Evolutionary conservation across 2,113 vertebrate genomes (phyloP).

Genomic region (Puntigrus tetrazona): DNA sequence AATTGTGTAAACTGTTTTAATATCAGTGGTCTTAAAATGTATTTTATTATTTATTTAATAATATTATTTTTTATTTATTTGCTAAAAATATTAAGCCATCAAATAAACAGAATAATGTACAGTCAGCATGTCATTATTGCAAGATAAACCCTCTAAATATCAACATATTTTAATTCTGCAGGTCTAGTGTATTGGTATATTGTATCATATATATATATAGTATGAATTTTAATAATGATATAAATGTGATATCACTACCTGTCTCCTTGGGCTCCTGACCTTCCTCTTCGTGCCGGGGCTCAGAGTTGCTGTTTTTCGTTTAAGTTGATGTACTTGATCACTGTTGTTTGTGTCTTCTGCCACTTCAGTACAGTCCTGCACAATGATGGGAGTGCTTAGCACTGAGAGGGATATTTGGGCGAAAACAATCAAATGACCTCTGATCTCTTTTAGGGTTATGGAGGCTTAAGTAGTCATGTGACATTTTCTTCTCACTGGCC

Average conservation of each 20-base stretch:
- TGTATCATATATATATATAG: too few species aligned
- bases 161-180: background rate
- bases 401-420: conserved; percentile 2
- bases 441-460: conserved; percentile 11
- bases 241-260: conserved; percentile 63
- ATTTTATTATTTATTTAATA: too few species aligned
- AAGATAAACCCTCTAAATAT: background rate
- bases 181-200: too few species aligned
- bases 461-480: conserved; percentile 29
- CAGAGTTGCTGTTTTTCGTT: conserved; percentile 68
- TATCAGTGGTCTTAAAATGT: too few species aligned
- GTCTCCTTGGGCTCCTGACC: conserved; percentile 70
- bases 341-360: conserved; percentile 76
- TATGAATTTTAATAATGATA: background rate
- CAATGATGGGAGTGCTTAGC: background rate
- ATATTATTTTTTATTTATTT: too few species aligned
- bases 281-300: conserved; percentile 72
- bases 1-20: too few species aligned
- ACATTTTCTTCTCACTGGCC: background rate
- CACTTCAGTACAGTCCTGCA: conserved; percentile 77
- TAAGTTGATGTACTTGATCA: conserved; percentile 67
- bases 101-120: background rate
- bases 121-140: background rate
- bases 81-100: background rate
- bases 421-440: conserved; percentile 29